phyloP scores from a whole-genome alignment of 2,888 invertebrate species.

The Cacoxenus indagator region DNA sequence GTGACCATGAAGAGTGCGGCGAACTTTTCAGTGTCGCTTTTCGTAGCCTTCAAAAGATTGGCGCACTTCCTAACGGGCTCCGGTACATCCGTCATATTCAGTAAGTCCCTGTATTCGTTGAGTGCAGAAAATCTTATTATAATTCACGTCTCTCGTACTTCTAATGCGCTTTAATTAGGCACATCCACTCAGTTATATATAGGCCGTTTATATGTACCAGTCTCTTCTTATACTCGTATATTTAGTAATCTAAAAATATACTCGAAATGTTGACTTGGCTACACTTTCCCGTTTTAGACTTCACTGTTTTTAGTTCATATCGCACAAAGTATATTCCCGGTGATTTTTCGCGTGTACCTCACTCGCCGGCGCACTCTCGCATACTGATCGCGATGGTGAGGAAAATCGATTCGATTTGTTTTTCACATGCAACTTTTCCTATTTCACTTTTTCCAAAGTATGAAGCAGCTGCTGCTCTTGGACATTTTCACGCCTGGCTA shows the following conservation, averaged over 20 bases:
- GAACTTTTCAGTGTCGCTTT: slow-evolving; percentile 91
- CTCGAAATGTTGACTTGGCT: slow-evolving; percentile 59
- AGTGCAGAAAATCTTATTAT: background rate
- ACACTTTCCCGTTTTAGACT: slow-evolving; percentile 50
- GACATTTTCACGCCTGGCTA: slow-evolving; percentile 44
- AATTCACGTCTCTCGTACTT: slow-evolving; percentile 7
- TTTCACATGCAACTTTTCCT: slow-evolving; percentile 1
- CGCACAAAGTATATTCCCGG: slow-evolving; percentile 20
- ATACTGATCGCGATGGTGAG: slow-evolving; percentile 55
- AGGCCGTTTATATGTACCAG: slow-evolving; percentile 19
- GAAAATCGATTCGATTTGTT: too few species aligned
- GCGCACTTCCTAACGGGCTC: slow-evolving; percentile 89
- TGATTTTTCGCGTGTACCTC: slow-evolving; percentile 38
- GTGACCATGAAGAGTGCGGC: slow-evolving; percentile 93
- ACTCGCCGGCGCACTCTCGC: slow-evolving; percentile 64
- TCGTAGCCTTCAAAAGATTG: slow-evolving; percentile 82
- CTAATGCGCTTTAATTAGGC: slow-evolving; percentile 27
- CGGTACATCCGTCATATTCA: slow-evolving; percentile 74
- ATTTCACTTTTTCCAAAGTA: slow-evolving; percentile 53
- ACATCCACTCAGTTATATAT: slow-evolving; percentile 14
- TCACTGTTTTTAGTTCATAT: slow-evolving; percentile 24
- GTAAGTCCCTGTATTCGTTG: background rate
- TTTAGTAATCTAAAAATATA: slow-evolving; percentile 46
- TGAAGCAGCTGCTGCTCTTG: slow-evolving; percentile 39
- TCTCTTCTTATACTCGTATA: background rate